Base-by-base conservation (phyloP, 2,797 vertebrate species). In the Sandelia bainsii region DNA sequence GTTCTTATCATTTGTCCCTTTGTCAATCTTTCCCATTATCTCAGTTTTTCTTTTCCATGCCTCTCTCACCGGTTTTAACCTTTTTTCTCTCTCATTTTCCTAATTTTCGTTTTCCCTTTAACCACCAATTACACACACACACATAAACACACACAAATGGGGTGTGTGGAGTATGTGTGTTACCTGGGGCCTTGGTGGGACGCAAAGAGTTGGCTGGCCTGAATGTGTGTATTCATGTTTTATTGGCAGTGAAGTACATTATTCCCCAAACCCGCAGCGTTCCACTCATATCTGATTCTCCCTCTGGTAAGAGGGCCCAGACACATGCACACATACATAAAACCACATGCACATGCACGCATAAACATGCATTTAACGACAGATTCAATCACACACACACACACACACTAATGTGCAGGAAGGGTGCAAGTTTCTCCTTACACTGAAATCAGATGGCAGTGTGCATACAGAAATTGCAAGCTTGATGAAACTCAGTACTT, bases 161-260 rank as follows among this genome's bases (percentile, higher is more conserved):
- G 67, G 62, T 56, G 34, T 50, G 48, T 22, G 34, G 42, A 27
- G 42, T 64, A 54, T 17, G 29, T 61, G 62, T 66, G 51, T 67
- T 82, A 89, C 87, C 83, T 79, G 61, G 74, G 74, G 86, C 78
- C 62, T 77, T 60, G 56, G 62, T 75, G 80, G 19, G 69, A 63
- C 72, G 86, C 66, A 67, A 69, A 85, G 65, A 71, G 16, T 83
- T 89, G 84, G 81, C 90, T 85, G 62, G 20, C 78, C 82, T 92
- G 77, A 91, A 91, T 87, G 87, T 93, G 87, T 91, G 91, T 90
- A 94, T 94, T 95, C 88, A 93, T 91, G 90, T 91, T 90, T 94
- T 90, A 91, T 92, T 93, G 86, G 89, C 91, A 93, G 87, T 86
- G 88, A 88, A 78, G 82, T 88, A 86, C 89, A 92, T 93, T 91